Evolutionary conservation across 2,797 vertebrate genomes (phyloP), one percentile per base, ranked within the genome.

Genomic region (Carapus acus): DNA sequence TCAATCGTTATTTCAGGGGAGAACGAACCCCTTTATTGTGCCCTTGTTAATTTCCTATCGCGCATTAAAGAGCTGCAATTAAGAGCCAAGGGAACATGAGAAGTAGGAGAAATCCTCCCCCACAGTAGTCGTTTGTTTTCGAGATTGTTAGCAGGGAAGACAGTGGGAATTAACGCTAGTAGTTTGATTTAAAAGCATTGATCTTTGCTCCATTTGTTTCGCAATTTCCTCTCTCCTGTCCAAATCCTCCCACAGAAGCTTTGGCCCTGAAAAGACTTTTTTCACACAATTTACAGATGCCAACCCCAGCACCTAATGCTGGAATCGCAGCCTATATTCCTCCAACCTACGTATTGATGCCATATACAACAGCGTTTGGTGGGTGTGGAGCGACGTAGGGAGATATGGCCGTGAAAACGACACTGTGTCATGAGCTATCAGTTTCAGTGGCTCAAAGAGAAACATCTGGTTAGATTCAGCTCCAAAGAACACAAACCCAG

Each of bases 391-490:
- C 56, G 50, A 69, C 71, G 73, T 16, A 44, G 55, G 51, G 69
- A 78, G 78, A 81, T 83, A 76, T 69, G 63, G 67, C 43, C 67
- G 71, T 81, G 83, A 87, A 87, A 89, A 82, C 69, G 74, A 81
- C 78, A 83, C 83, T 73, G 76, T 55, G 67, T 84, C 77, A 69
- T 54, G 80, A 82, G 82, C 81, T 86, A 87, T 89, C 86, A 63
- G 79, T 89, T 87, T 83, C 85, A 86, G 82, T 79, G 84, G 78
- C 86, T 87, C 77, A 84, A 85, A 87, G 75, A 86, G 84, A 87
- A 90, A 89, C 87, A 90, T 89, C 87, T 90, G 89, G 86, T 82
- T 74, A 77, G 83, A 87, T 71, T 70, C 52, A 42, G 54, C 77
- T 88, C 87, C 87, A 86, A 85, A 80, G 71, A 79, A 86, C 75